Conservation (phyloP, 1,140 invertebrate genomes). For the Drosophila orosa region DNA sequence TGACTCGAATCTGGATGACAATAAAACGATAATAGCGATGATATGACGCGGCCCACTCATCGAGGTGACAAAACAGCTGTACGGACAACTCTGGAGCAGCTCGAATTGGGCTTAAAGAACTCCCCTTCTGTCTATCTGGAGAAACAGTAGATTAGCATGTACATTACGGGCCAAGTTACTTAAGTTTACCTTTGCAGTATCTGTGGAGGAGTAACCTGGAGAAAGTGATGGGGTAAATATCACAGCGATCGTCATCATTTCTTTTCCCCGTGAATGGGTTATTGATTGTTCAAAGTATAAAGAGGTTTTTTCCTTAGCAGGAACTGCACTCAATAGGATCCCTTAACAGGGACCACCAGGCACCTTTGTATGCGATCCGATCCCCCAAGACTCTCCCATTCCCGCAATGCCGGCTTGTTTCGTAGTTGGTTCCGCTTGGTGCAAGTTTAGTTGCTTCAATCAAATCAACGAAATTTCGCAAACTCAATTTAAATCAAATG, state of each 20-base stretch:
- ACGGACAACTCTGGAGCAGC: constrained; percentile 35
- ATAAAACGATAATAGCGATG: constrained; percentile 74
- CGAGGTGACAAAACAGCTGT: constrained; percentile 77
- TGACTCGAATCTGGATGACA: constrained; percentile 50
- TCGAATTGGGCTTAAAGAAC: constrained; percentile 25
- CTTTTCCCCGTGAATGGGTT: not conserved
- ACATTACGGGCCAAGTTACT: constrained; percentile 6
- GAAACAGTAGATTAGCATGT: constrained; percentile 38
- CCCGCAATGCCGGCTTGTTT: constrained; percentile 11
- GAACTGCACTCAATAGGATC: not conserved
- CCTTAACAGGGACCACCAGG: not conserved
- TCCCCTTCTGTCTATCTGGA: not conserved
- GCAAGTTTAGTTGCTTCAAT: constrained; percentile 82
- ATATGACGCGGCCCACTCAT: constrained; percentile 50
- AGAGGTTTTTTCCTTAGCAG: no score
- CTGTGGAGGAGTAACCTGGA: not conserved
- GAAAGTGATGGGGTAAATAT: not conserved
- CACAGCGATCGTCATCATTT: not conserved
- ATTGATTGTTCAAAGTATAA: not conserved
- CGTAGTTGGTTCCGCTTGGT: constrained; percentile 63
- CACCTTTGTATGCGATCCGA: not conserved
- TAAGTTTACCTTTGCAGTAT: not conserved
- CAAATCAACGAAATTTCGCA: constrained; percentile 81
- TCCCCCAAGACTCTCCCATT: not conserved
- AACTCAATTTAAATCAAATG: constrained; percentile 83